Evolutionary conservation across 2,113 vertebrate species (phyloP), one percentile per base, ranked within the genome.

Genomic region (Spea bombifrons): DNA sequence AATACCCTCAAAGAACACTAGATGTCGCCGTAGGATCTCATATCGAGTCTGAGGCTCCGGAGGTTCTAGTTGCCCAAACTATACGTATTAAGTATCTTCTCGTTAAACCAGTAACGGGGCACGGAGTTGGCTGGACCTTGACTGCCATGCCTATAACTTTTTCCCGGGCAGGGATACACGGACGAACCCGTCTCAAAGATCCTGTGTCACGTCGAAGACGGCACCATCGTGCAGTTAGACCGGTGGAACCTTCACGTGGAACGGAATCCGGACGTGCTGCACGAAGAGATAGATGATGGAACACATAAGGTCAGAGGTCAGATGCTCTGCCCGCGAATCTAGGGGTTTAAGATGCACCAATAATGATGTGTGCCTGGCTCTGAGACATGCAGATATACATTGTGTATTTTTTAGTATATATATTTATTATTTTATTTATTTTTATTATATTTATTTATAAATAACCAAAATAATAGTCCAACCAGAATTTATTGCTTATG

Each of bases 161-260:
- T 0, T 8, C 4, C 64, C n/a, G 75, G 44, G 5, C 76, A 94
- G 93, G 93, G 93, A 44, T 94, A 94, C 82, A 94, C 92, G 0
- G 93, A 94, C 70, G 93, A 94, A 52, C 93, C 93, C 4, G 90
- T 94, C 65, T 92, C 93, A 8, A 94, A 94, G 88, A 93, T 94
- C 82, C 86, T 94, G 9, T 94, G 92, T 75, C 92, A 94, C 53
- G 93, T 94, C 15, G 93, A 94, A 87, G 93, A 94, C 45, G 93
- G 93, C 4, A 92, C 90, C 0, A 93, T 93, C 78, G 93, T 93
- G 66, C 93, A 94, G 52, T 73, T 94, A 57, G 93, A 94, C 74
- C 93, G 93, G n/a, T 94, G 93, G 93, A 94, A 94, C 70, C 91
- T 94, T 44, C 91, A 94, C 0, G 91, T 94, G 80, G 92, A 93